Conservation (phyloP, 92 coral and sea anemone species). For the Blastomussa wellsi region DNA sequence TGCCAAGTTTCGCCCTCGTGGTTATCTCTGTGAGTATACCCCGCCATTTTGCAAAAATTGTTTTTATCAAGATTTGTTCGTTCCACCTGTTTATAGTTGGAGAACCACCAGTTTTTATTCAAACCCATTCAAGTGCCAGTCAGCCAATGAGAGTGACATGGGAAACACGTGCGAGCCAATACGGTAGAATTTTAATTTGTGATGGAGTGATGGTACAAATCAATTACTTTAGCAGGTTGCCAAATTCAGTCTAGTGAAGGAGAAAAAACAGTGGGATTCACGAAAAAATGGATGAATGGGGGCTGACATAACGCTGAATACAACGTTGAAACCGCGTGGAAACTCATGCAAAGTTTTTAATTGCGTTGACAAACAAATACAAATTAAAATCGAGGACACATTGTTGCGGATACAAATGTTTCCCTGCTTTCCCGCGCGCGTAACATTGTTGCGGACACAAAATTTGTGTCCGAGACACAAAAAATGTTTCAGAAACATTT, state of each 20-base stretch:
- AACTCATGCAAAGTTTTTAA: background rate
- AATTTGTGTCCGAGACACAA: too few species aligned
- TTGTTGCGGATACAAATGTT: too few species aligned
- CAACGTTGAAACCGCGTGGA: background rate
- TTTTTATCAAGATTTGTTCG: background rate
- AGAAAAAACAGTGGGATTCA: background rate
- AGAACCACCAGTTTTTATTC: constrained; percentile 26
- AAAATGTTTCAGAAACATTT: too few species aligned
- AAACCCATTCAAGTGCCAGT: constrained; percentile 7
- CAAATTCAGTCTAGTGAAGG: background rate
- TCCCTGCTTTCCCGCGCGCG: too few species aligned
- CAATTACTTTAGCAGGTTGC: constrained; percentile 24
- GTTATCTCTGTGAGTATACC: constrained; percentile 33
- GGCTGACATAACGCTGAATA: background rate
- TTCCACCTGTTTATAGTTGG: constrained; percentile 41
- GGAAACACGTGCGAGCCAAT: background rate
- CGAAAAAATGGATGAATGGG: background rate
- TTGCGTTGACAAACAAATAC: background rate
- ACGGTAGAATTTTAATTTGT: background rate
- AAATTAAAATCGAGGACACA: too few species aligned
- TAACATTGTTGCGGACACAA: too few species aligned
- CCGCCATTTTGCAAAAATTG: constrained; percentile 65
- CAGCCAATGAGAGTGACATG: constrained; percentile 19
- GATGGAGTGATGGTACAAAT: background rate
- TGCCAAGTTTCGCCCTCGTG: constrained; percentile 75